phyloP scores from a whole-genome alignment of 2,888 invertebrate genomes.

The Lasioglossum oenotherae region DNA sequence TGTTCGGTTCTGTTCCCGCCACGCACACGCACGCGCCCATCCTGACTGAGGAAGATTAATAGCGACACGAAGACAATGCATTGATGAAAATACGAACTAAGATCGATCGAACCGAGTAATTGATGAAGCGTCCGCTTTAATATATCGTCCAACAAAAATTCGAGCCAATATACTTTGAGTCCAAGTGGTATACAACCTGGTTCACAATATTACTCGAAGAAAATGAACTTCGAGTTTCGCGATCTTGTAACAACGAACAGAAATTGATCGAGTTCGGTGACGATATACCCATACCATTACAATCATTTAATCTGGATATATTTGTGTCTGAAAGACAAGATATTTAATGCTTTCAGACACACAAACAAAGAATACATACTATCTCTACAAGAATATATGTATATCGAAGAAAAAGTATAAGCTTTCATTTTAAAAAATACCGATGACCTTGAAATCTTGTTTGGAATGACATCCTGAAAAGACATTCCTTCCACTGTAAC shows the following conservation, averaged over 20 bases:
- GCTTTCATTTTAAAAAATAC: too few relatives aligned
- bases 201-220: neutral
- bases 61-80: constrained; percentile 4
- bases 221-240: neutral
- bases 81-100: constrained; percentile 35
- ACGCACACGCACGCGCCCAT: neutral
- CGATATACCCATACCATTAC: too few relatives aligned
- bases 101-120: constrained; percentile 41
- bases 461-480: too few relatives aligned
- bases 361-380: too few relatives aligned
- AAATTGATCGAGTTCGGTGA: neutral
- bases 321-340: too few relatives aligned
- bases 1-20: neutral
- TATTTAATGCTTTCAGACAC: too few relatives aligned
- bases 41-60: constrained; percentile 33
- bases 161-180: neutral
- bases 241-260: neutral
- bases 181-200: neutral
- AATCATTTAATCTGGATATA: too few relatives aligned
- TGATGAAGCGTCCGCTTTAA: constrained; percentile 38
- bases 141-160: constrained; percentile 22
- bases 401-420: too few relatives aligned
- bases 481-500: too few relatives aligned
- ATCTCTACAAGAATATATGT: too few relatives aligned
- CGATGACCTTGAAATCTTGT: too few relatives aligned